A percentile compares a stretch with the other conserved stretches of the same genome.
Conservation (phyloP, 2,888 invertebrate genomes). For the Shargacucullia verbasci region DNA sequence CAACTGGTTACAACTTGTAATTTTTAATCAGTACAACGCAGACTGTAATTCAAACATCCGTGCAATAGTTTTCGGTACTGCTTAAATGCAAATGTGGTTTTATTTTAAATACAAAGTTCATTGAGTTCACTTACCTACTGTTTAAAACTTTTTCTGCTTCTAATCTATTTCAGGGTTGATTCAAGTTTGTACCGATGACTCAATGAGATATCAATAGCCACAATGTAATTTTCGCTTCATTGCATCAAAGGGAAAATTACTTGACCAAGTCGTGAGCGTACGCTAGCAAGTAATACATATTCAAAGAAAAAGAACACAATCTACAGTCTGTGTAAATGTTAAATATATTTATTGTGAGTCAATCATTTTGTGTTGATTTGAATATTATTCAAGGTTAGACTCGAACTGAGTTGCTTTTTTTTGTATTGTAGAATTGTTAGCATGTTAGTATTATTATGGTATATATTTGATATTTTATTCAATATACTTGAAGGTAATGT, state of each 20-base stretch:
- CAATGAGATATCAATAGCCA: slow-evolving; percentile 33
- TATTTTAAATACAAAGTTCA: slow-evolving; percentile 35
- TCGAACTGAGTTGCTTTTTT: slow-evolving; percentile 20
- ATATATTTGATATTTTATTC: slow-evolving; percentile 18
- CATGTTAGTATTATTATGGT: background rate
- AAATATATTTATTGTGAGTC: slow-evolving; percentile 32
- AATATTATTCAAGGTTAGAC: slow-evolving; percentile 45
- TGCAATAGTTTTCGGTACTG: too few relatives aligned
- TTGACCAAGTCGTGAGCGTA: slow-evolving; percentile 21
- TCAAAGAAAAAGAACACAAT: slow-evolving; percentile 14
- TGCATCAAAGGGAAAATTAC: slow-evolving; percentile 39
- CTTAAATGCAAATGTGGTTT: slow-evolving; percentile 14
- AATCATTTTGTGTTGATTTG: slow-evolving; percentile 39
- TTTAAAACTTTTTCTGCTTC: slow-evolving; percentile 36
- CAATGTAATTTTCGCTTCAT: slow-evolving; percentile 47
- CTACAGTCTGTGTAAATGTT: slow-evolving; percentile 18
- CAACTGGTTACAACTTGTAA: slow-evolving; percentile 4
- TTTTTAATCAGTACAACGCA: too few relatives aligned
- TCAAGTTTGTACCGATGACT: slow-evolving; percentile 43
- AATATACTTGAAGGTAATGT: slow-evolving; percentile 13
- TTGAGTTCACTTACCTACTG: slow-evolving; percentile 31
- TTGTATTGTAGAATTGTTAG: slow-evolving; percentile 12
- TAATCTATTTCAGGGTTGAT: slow-evolving; percentile 48
- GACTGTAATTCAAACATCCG: too few relatives aligned
- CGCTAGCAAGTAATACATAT: slow-evolving; percentile 6